Base-by-base conservation (phyloP, 2,888 invertebrate genomes). In the Hydraecia micacea region DNA sequence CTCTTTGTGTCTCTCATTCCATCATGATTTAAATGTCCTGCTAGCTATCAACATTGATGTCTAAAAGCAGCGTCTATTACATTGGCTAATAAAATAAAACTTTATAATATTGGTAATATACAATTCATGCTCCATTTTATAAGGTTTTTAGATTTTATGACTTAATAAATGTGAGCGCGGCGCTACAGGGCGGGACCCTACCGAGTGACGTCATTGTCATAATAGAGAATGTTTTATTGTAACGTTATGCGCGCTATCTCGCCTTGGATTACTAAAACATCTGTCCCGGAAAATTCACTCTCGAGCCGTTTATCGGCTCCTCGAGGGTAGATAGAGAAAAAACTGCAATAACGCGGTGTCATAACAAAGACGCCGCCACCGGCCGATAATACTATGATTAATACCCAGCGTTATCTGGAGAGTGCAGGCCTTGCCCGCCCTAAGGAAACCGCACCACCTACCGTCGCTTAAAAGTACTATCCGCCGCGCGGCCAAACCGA, bases 361-460 rank as follows among this genome's bases (percentile, higher is more conserved):
- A 96, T 96, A 96, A 96, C 96, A 96, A 94, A 96, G 96, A 95
- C 95, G 95, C 94, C 92, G 93, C 92, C 93, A 93, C 93, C 94
- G 94, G 91, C 94, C 96, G 97, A 96, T 97, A 97, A 97, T 96
- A 94, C 96, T 95, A 96, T 97, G 97, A 96, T 96, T 97, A 97
- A 97, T 97, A 96, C 97, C 93, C 93, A 91, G 93, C 96, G 94
- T 96, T 97, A 97, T 97, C 96, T 97, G 79, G 94, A 94, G 95
- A 96, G 96, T 96, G 96, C 96, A 96, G 95, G 94, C 96, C 93
- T 91, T 92, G 91, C 92, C 93, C 93, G 92, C 93, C 93, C 92
- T 84, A 82, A 92, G 92, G 88, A 91, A 90, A 87, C 92, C 92
- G 84, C 91, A 76, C 88, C 69, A 70, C 80, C 79, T 86, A 79